Conservation (phyloP, 2,797 vertebrate species). For the Siniperca undulata region DNA sequence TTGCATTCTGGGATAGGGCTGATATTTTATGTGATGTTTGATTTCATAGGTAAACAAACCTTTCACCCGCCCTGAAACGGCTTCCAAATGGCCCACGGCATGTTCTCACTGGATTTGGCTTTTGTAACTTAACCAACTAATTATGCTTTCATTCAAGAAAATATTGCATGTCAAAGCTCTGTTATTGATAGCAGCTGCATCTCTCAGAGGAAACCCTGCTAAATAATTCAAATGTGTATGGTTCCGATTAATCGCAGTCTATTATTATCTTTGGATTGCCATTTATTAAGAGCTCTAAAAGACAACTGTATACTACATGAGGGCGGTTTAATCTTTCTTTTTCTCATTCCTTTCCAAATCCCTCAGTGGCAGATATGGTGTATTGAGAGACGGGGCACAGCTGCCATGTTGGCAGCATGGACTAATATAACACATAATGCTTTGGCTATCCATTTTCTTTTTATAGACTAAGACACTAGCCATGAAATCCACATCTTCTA, state of each 20-base stretch:
- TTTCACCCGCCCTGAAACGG: constrained; percentile 54
- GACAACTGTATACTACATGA: constrained; percentile 46
- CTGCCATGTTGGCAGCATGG: constrained; percentile 75
- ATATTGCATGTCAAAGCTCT: constrained; percentile 50
- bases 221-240: constrained; percentile 74
- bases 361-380: constrained; percentile 76
- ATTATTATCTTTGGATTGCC: constrained; percentile 57
- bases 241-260: constrained; percentile 60
- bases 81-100: constrained; percentile 60
- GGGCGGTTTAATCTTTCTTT: constrained; percentile 53
- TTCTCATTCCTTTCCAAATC: constrained; percentile 62
- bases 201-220: constrained; percentile 60
- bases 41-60: constrained; percentile 51
- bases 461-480: constrained; percentile 77
- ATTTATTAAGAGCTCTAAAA: constrained; percentile 69
- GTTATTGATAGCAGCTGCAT: constrained; percentile 78
- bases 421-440: constrained; percentile 71
- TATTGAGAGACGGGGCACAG: constrained; percentile 81
- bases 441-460: constrained; percentile 80
- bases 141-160: constrained; percentile 79
- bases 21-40: constrained; percentile 41
- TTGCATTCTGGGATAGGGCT: constrained; percentile 33
- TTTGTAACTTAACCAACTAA: constrained; percentile 42
- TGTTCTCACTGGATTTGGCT: constrained; percentile 46
- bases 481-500: constrained; percentile 80